A percentile compares a stretch with the other conserved stretches of the same genome.
Evolutionary conservation across 1,140 invertebrate species (phyloP).

Genomic region (Prorops nasuta): DNA sequence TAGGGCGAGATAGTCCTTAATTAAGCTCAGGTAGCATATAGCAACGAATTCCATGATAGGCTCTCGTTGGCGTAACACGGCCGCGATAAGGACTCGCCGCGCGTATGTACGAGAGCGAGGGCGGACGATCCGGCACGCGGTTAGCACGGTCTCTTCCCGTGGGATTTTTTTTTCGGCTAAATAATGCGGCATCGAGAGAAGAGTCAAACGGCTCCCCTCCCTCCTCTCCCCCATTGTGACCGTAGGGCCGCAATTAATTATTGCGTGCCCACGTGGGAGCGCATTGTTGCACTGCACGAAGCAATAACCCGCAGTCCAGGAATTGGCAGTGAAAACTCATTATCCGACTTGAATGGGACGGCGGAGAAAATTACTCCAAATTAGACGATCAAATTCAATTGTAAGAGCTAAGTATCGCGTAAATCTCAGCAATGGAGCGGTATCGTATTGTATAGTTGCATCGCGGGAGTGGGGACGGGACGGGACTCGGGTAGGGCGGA

Average conservation of each 20-base stretch:
- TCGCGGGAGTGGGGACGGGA: conserved; percentile 9
- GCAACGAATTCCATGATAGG: conserved; percentile 27
- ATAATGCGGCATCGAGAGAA: conserved; percentile 32
- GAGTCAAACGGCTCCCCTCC: conserved; percentile 15
- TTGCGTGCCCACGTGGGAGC: conserved; percentile 40
- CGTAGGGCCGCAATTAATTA: conserved; percentile 51
- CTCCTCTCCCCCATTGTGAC: conserved; percentile 36
- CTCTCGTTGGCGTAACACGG: conserved; percentile 28
- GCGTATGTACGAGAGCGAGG: conserved; percentile 6
- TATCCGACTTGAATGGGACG: neutral
- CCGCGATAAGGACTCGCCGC: conserved; percentile 18
- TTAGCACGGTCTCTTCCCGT: too few relatives aligned
- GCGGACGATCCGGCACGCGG: too few relatives aligned
- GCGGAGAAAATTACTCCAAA: neutral
- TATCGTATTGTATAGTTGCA: neutral
- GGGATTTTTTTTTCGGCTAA: conserved; percentile 41
- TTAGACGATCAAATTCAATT: too few relatives aligned
- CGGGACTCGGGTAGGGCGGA: neutral
- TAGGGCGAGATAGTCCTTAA: conserved; percentile 19
- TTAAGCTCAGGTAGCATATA: conserved; percentile 23
- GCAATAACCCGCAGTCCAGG: neutral
- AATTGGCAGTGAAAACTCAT: conserved; percentile 9
- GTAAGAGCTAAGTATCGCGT: too few relatives aligned
- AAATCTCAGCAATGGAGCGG: neutral
- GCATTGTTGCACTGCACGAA: conserved; percentile 41